A percentile compares a stretch with the other conserved stretches of the same genome.
Evolutionary conservation across 1,140 invertebrate species (phyloP).

Genomic region (Battus philenor): DNA sequence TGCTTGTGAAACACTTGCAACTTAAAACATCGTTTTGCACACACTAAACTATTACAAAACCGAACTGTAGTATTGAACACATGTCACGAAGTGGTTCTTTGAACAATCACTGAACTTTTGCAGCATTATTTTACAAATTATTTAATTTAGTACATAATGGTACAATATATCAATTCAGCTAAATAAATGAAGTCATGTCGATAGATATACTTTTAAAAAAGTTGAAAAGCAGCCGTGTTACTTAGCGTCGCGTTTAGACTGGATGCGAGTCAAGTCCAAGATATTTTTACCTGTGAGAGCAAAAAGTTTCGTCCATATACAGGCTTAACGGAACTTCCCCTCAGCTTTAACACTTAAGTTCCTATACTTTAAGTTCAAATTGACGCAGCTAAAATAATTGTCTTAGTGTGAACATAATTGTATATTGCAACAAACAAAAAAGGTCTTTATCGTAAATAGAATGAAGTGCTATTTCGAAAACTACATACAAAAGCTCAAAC

Average conservation of each 20-base stretch:
- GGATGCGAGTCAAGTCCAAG: conserved; percentile 42
- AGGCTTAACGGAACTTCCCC: conserved; percentile 24
- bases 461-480: conserved; percentile 23
- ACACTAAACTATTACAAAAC: conserved; percentile 37
- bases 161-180: background rate
- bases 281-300: conserved; percentile 70
- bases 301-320: conserved; percentile 53
- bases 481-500: conserved; percentile 32
- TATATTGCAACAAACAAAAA: conserved; percentile 17
- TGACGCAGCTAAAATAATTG: conserved; percentile 20
- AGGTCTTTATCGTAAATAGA: background rate
- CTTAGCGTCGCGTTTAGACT: conserved; percentile 55
- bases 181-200: conserved; percentile 15
- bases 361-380: conserved; percentile 10
- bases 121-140: conserved; percentile 1
- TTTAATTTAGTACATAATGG: background rate
- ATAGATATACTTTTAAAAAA: conserved; percentile 17
- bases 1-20: conserved; percentile 30
- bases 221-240: conserved; percentile 20
- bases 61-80: conserved; percentile 25
- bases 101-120: conserved; percentile 9
- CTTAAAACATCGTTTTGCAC: conserved; percentile 36
- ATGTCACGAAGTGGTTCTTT: conserved; percentile 24
- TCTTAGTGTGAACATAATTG: conserved; percentile 32
- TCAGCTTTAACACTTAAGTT: conserved; percentile 13